Evolutionary conservation across 2,888 invertebrate species (phyloP), one percentile per base, ranked within the genome.

Genomic region (Globia sparganii): DNA sequence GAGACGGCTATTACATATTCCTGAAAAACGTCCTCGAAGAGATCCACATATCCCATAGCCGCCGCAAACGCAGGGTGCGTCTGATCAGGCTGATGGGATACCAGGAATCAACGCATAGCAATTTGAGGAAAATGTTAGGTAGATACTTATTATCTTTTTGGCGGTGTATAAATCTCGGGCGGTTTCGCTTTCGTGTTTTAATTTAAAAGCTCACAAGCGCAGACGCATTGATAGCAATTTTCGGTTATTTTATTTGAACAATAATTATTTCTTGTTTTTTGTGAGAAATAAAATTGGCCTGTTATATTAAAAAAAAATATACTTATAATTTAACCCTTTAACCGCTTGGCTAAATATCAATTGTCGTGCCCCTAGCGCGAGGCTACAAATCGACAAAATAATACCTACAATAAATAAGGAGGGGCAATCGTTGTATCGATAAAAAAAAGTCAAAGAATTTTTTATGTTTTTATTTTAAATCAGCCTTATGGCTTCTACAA

Each of bases 1-100:
- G 53, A 37, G 62, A 64, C 69, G 28, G 65, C 62, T 58, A 75
- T 71, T 80, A 80, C 28, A 67, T 74, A n/a, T 62, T 61, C 53
- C 87, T 88, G 86, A 87, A 86, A 88, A 86, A 74, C 71, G 81
- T 88, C 68, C 77, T 75, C 77, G 66, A 86, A 87, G 49, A 67
- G 72, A 68, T 64, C 62, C 37, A 25, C 28, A 74, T 56, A 71
- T 31, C 65, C 46, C 77, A 62, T 68, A n/a, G 64, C 25, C 15
- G 34, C n/a, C 25, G 61, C 66, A 37, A 61, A 53, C 70, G 61
- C 49, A 71, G 65, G 31, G 31, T 49, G 56, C 31, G 31, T 34
- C 58, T 25, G 31, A 18, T 31, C 66, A 49, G n/a, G 37, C n/a
- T 76, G 75, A 72, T 62, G 71, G 75, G 64, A 25, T 86, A 86